These are phyloP conservation scores for Sarcophaga carnaria DNA, from an alignment of 2,888 invertebrate species.

Conservation along the genomic window DNA sequence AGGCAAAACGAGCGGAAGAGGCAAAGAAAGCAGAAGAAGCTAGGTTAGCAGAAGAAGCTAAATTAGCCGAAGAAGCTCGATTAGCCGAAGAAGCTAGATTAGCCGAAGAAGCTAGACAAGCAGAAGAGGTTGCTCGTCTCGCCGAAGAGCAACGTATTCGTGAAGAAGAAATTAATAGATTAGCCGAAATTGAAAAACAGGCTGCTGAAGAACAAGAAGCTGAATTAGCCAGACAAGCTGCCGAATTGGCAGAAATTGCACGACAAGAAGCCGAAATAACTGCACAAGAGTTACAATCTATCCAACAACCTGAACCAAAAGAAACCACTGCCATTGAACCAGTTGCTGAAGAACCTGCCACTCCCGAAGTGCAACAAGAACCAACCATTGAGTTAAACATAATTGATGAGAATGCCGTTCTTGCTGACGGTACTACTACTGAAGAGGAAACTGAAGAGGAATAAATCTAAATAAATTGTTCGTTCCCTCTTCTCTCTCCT, in stretches of 20 bases:
- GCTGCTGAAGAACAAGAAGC: constrained; percentile 84
- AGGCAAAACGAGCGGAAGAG: constrained; percentile 76
- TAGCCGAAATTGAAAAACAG: constrained; percentile 83
- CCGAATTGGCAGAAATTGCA: constrained; percentile 86
- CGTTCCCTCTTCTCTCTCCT: background rate
- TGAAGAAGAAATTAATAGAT: constrained; percentile 83
- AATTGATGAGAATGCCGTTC: constrained; percentile 70
- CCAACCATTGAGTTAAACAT: constrained; percentile 75
- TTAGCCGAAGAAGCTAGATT: constrained; percentile 81
- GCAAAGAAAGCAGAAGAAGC: constrained; percentile 81
- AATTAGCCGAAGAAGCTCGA: constrained; percentile 81
- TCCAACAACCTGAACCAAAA: constrained; percentile 75
- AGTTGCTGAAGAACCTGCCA: constrained; percentile 79
- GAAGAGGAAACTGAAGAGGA: constrained; percentile 73
- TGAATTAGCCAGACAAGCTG: constrained; percentile 88
- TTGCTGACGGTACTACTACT: constrained; percentile 70
- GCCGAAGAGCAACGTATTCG: constrained; percentile 82
- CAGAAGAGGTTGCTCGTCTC: constrained; percentile 82
- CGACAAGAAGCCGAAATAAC: constrained; percentile 85
- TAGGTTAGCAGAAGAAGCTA: constrained; percentile 81
- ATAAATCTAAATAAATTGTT: constrained; percentile 70
- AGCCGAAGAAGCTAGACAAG: constrained; percentile 81
- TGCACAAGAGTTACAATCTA: constrained; percentile 83
- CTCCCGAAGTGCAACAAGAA: constrained; percentile 74
- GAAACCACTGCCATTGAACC: constrained; percentile 78